A percentile compares a stretch with the other conserved stretches of the same genome.
Conservation (phyloP, 2,888 invertebrate genomes). For the Himalopsyche japonica region DNA sequence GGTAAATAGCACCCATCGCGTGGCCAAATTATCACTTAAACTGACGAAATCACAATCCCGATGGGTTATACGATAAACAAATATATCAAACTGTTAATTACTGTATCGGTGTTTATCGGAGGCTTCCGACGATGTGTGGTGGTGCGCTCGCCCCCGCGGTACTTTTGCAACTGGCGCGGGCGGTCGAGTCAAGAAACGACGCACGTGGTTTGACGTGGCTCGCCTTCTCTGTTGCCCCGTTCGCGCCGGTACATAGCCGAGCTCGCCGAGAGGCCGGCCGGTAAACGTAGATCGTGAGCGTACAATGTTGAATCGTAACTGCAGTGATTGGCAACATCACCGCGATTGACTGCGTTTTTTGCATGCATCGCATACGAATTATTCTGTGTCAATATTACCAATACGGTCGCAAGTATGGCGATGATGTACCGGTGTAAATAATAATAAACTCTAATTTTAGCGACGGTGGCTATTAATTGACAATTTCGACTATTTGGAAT, state of each 20-base stretch:
- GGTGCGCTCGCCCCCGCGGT: neutral
- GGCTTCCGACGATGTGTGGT: neutral
- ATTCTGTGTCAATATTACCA: neutral
- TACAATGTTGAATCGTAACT: neutral
- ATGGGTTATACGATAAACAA: no score
- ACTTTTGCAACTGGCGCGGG: neutral
- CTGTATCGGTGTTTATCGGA: no score
- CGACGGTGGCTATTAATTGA: no score
- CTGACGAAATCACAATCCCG: neutral
- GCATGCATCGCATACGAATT: neutral
- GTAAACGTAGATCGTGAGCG: neutral
- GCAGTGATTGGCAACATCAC: neutral
- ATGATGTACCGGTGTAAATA: no score
- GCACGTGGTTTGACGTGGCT: neutral
- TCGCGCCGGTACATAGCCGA: neutral
- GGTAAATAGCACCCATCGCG: neutral
- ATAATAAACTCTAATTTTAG: no score
- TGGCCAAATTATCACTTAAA: neutral
- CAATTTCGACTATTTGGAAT: no score
- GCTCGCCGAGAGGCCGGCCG: neutral
- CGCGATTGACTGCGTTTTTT: neutral
- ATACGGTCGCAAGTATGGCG: neutral
- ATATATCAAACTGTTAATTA: no score
- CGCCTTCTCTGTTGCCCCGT: neutral
- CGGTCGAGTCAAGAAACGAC: neutral